Evolutionary conservation across 2,113 vertebrate species (phyloP).

Genomic region (Casuarius casuarius): DNA sequence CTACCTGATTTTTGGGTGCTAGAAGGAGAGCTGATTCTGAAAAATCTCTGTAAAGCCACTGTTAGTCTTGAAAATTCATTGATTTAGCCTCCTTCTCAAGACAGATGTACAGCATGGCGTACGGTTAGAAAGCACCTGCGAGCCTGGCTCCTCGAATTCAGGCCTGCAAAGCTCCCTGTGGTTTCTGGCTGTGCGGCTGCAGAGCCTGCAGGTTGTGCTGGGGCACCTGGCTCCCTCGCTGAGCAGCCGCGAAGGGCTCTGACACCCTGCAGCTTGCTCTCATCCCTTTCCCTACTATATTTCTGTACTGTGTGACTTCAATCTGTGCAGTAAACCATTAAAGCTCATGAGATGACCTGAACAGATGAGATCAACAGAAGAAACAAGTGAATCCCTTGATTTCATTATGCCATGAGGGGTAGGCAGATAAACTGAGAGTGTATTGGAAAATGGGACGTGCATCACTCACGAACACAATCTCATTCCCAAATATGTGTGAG

Average conservation of each 20-base stretch:
- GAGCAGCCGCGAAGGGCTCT: rapidly evolving
- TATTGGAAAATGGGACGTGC: not conserved
- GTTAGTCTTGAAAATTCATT: not conserved
- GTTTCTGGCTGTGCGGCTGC: not conserved
- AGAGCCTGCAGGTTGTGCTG: not conserved
- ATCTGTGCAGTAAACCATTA: not conserved
- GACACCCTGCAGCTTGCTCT: not conserved
- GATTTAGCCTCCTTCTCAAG: not conserved
- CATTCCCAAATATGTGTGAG: not conserved
- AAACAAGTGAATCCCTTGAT: not conserved
- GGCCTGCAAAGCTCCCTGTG: rapidly evolving
- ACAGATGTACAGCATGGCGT: not conserved
- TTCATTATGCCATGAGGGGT: not conserved
- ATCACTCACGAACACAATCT: not conserved
- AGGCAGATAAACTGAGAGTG: not conserved
- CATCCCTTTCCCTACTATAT: not conserved
- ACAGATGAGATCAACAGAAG: not conserved
- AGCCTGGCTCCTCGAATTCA: not conserved
- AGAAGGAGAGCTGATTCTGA: not conserved
- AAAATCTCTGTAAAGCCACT: not conserved
- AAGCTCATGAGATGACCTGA: not conserved
- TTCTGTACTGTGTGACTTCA: not conserved
- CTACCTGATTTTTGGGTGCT: rapidly evolving
- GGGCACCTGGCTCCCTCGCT: rapidly evolving
- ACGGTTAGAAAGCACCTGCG: not conserved